phyloP scores from a whole-genome alignment of 2,888 invertebrate species.

The Acleris literana region DNA sequence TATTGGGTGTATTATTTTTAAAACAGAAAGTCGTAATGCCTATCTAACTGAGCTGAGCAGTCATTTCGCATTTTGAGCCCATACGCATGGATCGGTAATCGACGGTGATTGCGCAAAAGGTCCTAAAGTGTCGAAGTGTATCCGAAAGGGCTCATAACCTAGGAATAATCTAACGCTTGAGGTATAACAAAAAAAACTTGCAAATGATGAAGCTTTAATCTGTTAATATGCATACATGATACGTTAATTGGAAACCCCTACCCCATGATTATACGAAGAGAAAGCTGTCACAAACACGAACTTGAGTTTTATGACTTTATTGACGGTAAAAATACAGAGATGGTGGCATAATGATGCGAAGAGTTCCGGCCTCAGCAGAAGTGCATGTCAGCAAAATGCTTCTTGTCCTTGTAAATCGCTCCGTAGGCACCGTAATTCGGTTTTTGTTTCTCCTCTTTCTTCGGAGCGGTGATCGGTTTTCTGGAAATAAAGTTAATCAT shows the following conservation, averaged over 20 bases:
- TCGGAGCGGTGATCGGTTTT: constrained; percentile 58
- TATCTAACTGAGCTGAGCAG: too few species aligned
- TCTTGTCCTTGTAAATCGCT: constrained; percentile 88
- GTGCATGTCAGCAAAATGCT: constrained; percentile 89
- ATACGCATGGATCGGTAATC: too few species aligned
- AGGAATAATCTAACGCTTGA: too few species aligned
- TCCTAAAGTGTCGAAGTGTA: too few species aligned
- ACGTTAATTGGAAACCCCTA: constrained; percentile 55
- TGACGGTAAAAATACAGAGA: constrained; percentile 24
- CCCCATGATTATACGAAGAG: constrained; percentile 45
- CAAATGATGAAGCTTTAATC: constrained; percentile 56
- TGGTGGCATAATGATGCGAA: constrained; percentile 34
- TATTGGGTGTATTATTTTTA: too few species aligned
- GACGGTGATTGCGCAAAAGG: too few species aligned
- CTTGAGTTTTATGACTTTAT: constrained; percentile 27
- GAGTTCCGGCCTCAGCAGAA: constrained; percentile 77
- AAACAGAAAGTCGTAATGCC: too few species aligned
- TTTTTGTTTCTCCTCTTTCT: constrained; percentile 70
- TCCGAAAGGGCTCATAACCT: too few species aligned
- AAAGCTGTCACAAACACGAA: constrained; percentile 49
- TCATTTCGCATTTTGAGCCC: too few species aligned
- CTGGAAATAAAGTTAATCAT: constrained; percentile 49
- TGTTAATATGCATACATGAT: constrained; percentile 56
- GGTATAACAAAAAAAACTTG: constrained; percentile 54
- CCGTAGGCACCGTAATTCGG: constrained; percentile 88